phyloP scores from a whole-genome alignment of 1,140 invertebrate genomes.

The Aphelinus certus region DNA sequence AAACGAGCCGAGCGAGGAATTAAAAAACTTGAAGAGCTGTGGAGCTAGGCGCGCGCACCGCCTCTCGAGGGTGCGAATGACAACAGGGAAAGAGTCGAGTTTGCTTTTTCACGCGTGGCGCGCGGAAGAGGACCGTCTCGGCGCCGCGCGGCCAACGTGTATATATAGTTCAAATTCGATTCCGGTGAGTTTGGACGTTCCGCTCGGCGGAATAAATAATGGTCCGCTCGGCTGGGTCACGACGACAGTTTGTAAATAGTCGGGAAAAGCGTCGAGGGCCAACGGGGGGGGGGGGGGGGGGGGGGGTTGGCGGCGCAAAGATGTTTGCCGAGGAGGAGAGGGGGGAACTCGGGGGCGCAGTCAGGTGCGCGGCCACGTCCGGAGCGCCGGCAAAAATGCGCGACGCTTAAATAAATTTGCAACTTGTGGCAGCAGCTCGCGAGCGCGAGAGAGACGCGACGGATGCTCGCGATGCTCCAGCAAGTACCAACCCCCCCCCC shows the following conservation, averaged over 20 bases:
- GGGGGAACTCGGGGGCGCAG: neutral
- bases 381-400: neutral
- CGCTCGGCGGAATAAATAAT: slow-evolving; percentile 36
- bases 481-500: neutral
- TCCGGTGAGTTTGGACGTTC: slow-evolving; percentile 16
- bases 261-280: neutral
- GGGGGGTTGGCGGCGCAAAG: neutral
- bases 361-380: too few relatives aligned
- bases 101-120: neutral
- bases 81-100: too few relatives aligned
- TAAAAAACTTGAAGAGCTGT: too few relatives aligned
- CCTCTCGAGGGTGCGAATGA: too few relatives aligned
- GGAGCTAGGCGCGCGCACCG: too few relatives aligned
- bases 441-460: too few relatives aligned
- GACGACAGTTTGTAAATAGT: slow-evolving; percentile 20
- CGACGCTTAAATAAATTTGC: slow-evolving; percentile 4
- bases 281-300: too few relatives aligned
- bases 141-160: too few relatives aligned
- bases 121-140: neutral
- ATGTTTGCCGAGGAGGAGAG: neutral
- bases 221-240: neutral
- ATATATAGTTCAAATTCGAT: slow-evolving; percentile 24
- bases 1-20: too few relatives aligned
- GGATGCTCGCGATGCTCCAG: neutral
- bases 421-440: too few relatives aligned